Evolutionary conservation across 2,113 vertebrate species (phyloP).

Genomic region (Solea senegalensis): DNA sequence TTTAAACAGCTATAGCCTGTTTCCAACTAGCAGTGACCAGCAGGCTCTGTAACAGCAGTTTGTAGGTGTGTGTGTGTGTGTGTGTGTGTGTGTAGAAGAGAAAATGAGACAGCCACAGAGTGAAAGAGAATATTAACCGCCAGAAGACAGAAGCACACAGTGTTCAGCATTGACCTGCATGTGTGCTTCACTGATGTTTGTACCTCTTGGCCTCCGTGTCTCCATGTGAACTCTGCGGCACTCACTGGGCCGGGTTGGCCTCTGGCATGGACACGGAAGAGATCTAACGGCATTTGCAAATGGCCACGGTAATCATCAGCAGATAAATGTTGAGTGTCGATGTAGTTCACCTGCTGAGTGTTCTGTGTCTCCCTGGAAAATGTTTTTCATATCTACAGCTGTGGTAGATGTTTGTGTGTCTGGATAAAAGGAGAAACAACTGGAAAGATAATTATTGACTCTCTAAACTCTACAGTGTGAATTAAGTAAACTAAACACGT

Average conservation of each 20-base stretch:
- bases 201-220: slow-evolving; percentile 38
- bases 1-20: slow-evolving; percentile 20
- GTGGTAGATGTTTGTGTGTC: background rate
- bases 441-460: background rate
- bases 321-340: slow-evolving; percentile 1
- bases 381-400: slow-evolving; percentile 9
- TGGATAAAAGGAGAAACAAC: background rate
- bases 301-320: slow-evolving; percentile 28
- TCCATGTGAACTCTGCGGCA: slow-evolving; percentile 36
- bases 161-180: slow-evolving; percentile 62
- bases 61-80: slow-evolving; percentile 29
- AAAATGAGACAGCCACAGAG: background rate
- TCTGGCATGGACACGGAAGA: slow-evolving; percentile 33
- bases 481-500: background rate
- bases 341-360: slow-evolving; percentile 18
- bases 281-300: slow-evolving; percentile 36
- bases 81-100: background rate
- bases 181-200: slow-evolving; percentile 45
- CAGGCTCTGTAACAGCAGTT: slow-evolving; percentile 45
- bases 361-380: background rate
- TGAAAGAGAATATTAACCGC: slow-evolving; percentile 27
- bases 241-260: slow-evolving; percentile 24
- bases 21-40: slow-evolving; percentile 49
- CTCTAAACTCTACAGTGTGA: background rate
- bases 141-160: slow-evolving; percentile 45